phyloP scores from a whole-genome alignment of 1,140 invertebrate genomes.

The Aleiodes sp. region DNA sequence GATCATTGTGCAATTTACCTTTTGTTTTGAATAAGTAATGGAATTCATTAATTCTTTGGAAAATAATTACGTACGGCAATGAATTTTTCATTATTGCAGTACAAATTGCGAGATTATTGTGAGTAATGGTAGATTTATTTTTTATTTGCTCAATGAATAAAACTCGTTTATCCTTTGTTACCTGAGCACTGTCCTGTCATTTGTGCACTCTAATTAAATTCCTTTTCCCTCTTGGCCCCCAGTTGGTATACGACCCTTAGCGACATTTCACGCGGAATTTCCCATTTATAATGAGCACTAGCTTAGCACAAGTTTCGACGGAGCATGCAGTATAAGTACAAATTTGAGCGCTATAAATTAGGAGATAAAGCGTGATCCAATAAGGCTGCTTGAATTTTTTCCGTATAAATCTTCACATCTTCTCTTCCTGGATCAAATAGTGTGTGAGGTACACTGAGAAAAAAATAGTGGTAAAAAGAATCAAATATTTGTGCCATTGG shows the following conservation, averaged over 20 bases:
- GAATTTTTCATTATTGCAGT: not conserved
- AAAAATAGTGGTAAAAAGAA: too few relatives aligned
- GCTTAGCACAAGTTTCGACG: not conserved
- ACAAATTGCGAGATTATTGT: not conserved
- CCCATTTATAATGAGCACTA: conserved; percentile 26
- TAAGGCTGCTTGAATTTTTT: too few relatives aligned
- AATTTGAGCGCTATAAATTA: conserved; percentile 23
- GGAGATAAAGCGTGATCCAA: too few relatives aligned
- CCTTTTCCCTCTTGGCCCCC: conserved; percentile 14
- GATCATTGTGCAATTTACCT: too few relatives aligned
- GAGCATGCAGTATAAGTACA: conserved; percentile 14
- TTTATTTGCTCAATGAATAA: conserved; percentile 18
- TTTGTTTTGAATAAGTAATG: too few relatives aligned
- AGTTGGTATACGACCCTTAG: not conserved
- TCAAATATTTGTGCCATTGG: too few relatives aligned
- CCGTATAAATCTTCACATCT: too few relatives aligned
- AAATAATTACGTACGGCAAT: not conserved
- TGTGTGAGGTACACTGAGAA: too few relatives aligned
- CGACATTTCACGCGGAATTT: conserved; percentile 26
- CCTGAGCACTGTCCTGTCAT: conserved; percentile 8
- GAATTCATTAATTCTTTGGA: too few relatives aligned
- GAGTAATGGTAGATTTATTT: not conserved
- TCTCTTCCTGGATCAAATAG: too few relatives aligned
- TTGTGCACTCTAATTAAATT: conserved; percentile 34
- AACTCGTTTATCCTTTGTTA: conserved; percentile 19